Base-by-base conservation (phyloP, 2,113 vertebrate genomes). In the Caracal caracal region DNA sequence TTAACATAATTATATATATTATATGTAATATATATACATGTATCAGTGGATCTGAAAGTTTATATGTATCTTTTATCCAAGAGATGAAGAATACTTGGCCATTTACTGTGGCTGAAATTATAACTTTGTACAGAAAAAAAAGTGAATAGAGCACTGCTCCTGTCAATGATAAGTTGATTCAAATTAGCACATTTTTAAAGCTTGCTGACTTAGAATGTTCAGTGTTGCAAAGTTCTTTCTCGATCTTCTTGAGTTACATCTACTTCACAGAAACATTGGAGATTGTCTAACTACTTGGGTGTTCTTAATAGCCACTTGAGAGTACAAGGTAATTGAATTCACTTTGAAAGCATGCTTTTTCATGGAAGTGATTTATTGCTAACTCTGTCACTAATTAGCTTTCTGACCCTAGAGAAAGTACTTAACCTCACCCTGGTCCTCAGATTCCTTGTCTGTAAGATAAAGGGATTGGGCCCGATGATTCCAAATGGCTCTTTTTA, bases 261-360 rank as follows among this genome's bases (percentile, higher is more conserved):
- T 63, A 13, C 81, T 59, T 73, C 53, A 94, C 43, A 71, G 37
- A 97, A 92, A 90, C 20, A 81, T 26, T 49, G 15, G 82, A 40
- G 30, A 53, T 83, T 80, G n/a, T 75, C 51, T 95, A 71, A 65
- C 96, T 94, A 90, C 89, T 37, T 97, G 97, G 97, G 96, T 97
- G 96, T 97, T 97, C 97, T 90, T 84, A 61, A 53, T 51, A 63
- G 68, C 71, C 70, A 90, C 83, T 89, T 65, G 84, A 94, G 75
- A 86, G n/a, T 37, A 80, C 78, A 65, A 87, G 71, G 89, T 93
- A 90, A 93, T 71, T 93, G 68, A 96, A 93, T 96, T 94, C 84
- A 91, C 92, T 95, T 90, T 96, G 93, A 97, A 97, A 96, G 93
- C 86, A 6, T 89, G 93, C 94, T 86, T 97, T 95, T 95, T 97